Evolutionary conservation across 2,888 invertebrate genomes (phyloP), one percentile per base, ranked within the genome.

Genomic region (Atethmia centrago): DNA sequence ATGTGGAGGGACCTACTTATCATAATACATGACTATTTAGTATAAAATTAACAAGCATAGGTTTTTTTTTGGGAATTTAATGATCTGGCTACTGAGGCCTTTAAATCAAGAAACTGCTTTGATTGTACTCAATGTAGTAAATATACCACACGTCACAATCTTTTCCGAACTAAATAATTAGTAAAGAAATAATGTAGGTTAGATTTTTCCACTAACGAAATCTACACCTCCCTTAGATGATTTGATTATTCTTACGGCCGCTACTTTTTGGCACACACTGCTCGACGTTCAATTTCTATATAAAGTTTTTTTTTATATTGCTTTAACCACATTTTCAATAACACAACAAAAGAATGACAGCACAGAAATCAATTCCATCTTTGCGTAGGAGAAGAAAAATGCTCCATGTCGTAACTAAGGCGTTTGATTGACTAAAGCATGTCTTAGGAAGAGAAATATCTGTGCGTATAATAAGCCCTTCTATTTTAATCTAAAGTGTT

Each of bases 401-500:
- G 69, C 56, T 62, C 19, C 40, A 73, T 74, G 72, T 71, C 77
- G 76, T 72, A 68, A 80, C 79, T 42, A 58, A 63, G 86, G 85
- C 88, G 87, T 85, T 85, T 91, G 90, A 91, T 90, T 89, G 90
- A 91, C 89, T 89, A 83, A 77, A 87, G 75, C 83, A 88, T 87
- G 87, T 87, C 83, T 89, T 88, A 86, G 84, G 85, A 88, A 91
- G 83, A 88, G 82, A 85, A 87, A 88, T 88, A 88, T 88, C 86
- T 90, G 88, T 90, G 85, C 88, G 88, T 91, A 90, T 89, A 89
- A 89, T 88, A 88, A 90, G 89, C 92, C 91, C 92, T 94, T 92
- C 91, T 90, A 93, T 90, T 93, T 92, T 93, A 94, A 95, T 94
- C 93, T 94, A 90, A 95, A 95, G 94, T 94, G 94, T 94, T 94